phyloP scores from a whole-genome alignment of 2,113 vertebrate species.

The Saimiri boliviensis region DNA sequence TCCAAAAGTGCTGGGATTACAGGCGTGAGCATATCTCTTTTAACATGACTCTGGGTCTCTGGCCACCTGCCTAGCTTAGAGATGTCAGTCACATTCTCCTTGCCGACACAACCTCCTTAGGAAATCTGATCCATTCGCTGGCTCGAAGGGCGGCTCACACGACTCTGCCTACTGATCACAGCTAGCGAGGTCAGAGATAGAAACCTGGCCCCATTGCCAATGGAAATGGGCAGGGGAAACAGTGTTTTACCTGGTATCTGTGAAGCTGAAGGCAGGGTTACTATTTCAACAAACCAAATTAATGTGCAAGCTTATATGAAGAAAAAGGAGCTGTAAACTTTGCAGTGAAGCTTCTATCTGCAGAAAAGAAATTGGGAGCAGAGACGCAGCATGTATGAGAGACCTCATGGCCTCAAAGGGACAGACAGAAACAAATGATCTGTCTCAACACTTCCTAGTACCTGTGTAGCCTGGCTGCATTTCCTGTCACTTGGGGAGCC shows the following conservation, averaged over 20 bases:
- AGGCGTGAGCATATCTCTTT: neutral
- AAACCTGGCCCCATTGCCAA: neutral
- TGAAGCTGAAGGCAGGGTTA: neutral
- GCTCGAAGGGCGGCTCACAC: neutral
- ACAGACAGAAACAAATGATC: neutral
- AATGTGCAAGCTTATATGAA: neutral
- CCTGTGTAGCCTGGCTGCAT: neutral
- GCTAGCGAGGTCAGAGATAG: neutral
- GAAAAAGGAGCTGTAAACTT: neutral
- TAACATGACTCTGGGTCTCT: neutral
- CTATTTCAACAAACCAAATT: neutral
- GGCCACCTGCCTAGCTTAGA: neutral
- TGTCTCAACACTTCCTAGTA: neutral
- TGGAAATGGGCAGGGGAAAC: conserved; percentile 25
- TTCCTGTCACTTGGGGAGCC: neutral
- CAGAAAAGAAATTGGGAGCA: neutral
- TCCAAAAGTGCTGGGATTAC: no score
- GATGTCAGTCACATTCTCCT: neutral
- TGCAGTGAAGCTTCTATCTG: neutral
- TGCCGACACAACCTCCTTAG: neutral
- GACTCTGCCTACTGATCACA: neutral
- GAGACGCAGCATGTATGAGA: neutral
- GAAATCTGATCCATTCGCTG: neutral
- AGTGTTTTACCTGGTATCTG: neutral
- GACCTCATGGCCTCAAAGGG: neutral